Conservation (phyloP, 2,888 invertebrate genomes). For the Nomada ferruginata region DNA sequence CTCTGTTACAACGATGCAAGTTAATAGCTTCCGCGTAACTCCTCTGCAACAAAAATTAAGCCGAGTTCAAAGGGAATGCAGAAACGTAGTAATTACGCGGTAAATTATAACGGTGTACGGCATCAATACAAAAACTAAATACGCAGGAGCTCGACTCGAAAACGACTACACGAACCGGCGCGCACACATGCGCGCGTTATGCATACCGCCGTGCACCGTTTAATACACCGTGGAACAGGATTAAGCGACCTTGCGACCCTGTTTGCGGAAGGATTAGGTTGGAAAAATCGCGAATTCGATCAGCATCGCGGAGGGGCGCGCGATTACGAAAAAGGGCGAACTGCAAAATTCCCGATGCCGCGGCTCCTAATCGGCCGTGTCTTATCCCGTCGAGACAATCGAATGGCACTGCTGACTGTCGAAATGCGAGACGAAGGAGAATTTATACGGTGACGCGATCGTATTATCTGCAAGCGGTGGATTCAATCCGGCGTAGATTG, state of each 20-base stretch:
- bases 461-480: conserved; percentile 39
- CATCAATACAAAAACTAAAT: conserved; percentile 1
- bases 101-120: conserved; percentile 16
- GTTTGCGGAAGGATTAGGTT: conserved; percentile 42
- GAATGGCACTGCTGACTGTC: conserved; percentile 40
- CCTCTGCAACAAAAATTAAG: conserved; percentile 2
- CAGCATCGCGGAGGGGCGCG: conserved; percentile 1
- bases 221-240: conserved; percentile 20
- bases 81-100: conserved; percentile 21
- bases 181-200: background rate
- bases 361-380: conserved; percentile 34
- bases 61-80: conserved; percentile 13
- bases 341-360: conserved; percentile 13
- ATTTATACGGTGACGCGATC: conserved; percentile 46
- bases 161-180: background rate
- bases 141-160: background rate
- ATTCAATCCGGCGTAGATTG: conserved; percentile 41
- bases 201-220: too few relatives aligned
- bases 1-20: background rate
- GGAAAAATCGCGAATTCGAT: conserved; percentile 46
- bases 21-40: conserved; percentile 13
- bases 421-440: conserved; percentile 16
- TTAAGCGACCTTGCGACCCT: conserved; percentile 16
- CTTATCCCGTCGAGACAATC: conserved; percentile 32
- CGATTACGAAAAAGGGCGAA: conserved; percentile 42